Evolutionary conservation across 2,888 invertebrate genomes (phyloP), one percentile per base, ranked within the genome.

Genomic region (Sialis lutaria): DNA sequence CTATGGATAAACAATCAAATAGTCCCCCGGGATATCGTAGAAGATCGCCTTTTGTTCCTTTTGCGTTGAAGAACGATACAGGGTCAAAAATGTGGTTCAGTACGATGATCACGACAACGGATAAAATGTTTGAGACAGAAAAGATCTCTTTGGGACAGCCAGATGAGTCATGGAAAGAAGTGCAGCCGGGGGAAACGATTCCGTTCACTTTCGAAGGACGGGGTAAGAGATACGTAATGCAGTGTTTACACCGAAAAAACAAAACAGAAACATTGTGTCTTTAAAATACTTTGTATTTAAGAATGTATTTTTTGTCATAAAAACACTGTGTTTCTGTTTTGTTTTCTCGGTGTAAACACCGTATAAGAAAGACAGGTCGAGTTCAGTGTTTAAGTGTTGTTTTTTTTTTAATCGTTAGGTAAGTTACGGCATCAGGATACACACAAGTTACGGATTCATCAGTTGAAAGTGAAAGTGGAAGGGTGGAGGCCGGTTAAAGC

Each of bases 11-110:
- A 49, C 45, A 47, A 6, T 42, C 48, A 6, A 46, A 64, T 55
- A 75, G 70, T 55, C 74, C 74, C 49, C 72, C 74, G 42, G 74
- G 73, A 0, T 81, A 81, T 59, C 72, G 83, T 45, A 73, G 85
- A 10, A 73, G 93, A 46, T 79, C 83, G 30, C 93, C 96, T 5
- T 97, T 97, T 67, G 82, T 97, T 51, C 96, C 97, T 0, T 97
- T 90, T 68, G 86, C 90, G 7, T 68, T 98, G 50, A 81, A 82
- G 58, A 98, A 98, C 67, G 82, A 89, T 52, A 91, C 93, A 1
- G 96, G 96, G 0, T 82, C 84, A 47, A 73, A 75, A 10, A 69
- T 97, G 13, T 80, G 81, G 69, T 96, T 92, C 66, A 83, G 86
- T 50, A 91, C 91, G 1, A 74, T 86, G 44, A 78, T 86, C 42